These are phyloP conservation scores for Actinopyga echinites DNA, from an alignment of 53 echinoderm and acorn worm genomes.

Conservation along the genomic window DNA sequence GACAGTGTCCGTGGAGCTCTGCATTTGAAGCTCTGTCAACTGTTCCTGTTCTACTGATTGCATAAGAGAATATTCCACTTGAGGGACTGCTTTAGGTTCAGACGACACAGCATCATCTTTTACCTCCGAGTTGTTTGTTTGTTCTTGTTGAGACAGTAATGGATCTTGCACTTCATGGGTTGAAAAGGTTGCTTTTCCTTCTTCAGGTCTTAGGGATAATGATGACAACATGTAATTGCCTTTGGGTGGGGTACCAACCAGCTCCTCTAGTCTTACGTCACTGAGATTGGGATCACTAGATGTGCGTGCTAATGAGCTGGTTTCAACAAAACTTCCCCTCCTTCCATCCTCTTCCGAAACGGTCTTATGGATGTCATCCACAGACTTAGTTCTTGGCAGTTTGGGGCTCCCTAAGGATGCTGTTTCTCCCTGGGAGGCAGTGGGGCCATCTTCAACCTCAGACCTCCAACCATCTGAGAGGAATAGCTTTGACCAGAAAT, in stretches of 20 bases:
- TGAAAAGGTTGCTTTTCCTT: too few species aligned
- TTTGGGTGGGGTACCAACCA: slow-evolving; percentile 71
- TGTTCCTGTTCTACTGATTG: neutral
- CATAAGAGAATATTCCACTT: slow-evolving; percentile 8
- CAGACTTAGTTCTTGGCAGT: slow-evolving; percentile 77
- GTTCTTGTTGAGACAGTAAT: too few species aligned
- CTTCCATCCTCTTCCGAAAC: slow-evolving; percentile 70
- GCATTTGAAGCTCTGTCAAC: slow-evolving; percentile 59
- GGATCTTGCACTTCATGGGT: too few species aligned
- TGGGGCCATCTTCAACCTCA: slow-evolving; percentile 25
- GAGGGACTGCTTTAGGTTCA: neutral
- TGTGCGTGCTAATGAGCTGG: slow-evolving; percentile 58
- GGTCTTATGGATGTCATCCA: slow-evolving; percentile 82
- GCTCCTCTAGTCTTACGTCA: slow-evolving; percentile 72
- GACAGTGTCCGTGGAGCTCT: slow-evolving; percentile 90
- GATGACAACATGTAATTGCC: slow-evolving; percentile 19
- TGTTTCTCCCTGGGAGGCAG: neutral
- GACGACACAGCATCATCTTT: too few species aligned
- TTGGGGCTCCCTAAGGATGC: slow-evolving; percentile 61
- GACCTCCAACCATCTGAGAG: slow-evolving; percentile 70
- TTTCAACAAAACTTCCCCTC: slow-evolving; percentile 71
- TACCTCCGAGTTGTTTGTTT: too few species aligned
- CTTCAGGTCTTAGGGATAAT: too few species aligned
- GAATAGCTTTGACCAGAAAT: slow-evolving; percentile 81
- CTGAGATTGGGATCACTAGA: slow-evolving; percentile 89